Evolutionary conservation across 2,888 invertebrate genomes (phyloP).

Genomic region (Philopedon plagiatum): DNA sequence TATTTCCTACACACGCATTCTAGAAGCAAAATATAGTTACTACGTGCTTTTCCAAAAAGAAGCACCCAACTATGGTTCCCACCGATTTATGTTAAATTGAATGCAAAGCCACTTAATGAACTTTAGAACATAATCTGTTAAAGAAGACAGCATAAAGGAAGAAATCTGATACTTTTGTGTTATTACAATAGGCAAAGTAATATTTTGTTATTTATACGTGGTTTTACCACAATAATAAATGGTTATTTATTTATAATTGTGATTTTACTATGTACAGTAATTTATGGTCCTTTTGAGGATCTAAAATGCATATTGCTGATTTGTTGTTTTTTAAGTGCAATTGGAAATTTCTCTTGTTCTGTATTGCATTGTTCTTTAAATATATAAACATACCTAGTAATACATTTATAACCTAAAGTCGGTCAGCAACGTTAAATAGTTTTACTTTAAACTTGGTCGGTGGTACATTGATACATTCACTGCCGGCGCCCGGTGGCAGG

Average conservation of each 20-base stretch:
- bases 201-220: conserved; percentile 26
- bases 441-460: too few species aligned
- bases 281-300: neutral
- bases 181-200: conserved; percentile 14
- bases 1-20: too few species aligned
- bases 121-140: conserved; percentile 15
- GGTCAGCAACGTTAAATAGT: too few species aligned
- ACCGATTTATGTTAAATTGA: conserved; percentile 31
- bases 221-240: too few species aligned
- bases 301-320: neutral
- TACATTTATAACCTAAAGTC: too few species aligned
- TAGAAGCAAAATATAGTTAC: conserved; percentile 9
- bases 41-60: neutral
- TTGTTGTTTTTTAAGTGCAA: too few species aligned
- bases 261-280: neutral
- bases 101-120: conserved; percentile 31
- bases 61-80: conserved; percentile 7
- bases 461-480: too few species aligned
- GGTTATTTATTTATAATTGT: too few species aligned
- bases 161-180: conserved; percentile 34
- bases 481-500: too few species aligned
- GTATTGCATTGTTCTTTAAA: too few species aligned
- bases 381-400: too few species aligned
- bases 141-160: conserved; percentile 32
- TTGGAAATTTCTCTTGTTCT: too few species aligned